A percentile compares a stretch with the other conserved stretches of the same genome.
Evolutionary conservation across 2,113 vertebrate species (phyloP).

Genomic region (Daphoenositta chrysoptera): DNA sequence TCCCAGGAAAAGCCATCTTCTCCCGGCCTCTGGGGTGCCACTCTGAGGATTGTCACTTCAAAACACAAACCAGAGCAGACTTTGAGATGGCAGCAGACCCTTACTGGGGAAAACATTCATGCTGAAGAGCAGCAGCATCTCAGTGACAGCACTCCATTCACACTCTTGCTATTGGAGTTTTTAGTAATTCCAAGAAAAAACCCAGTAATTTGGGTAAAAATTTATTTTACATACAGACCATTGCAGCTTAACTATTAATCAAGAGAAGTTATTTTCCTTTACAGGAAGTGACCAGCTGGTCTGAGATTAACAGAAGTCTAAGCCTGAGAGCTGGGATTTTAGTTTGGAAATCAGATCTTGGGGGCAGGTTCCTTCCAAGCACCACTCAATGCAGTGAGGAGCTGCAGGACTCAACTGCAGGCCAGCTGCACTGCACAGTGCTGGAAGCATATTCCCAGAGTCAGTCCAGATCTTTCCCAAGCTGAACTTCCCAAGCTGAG

Average conservation of each 20-base stretch:
- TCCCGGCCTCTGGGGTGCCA: not conserved
- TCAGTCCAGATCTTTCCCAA: not conserved
- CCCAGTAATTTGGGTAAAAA: constrained; percentile 66
- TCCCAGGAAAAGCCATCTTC: not conserved
- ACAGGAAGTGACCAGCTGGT: constrained; percentile 22
- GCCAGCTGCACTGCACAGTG: not conserved
- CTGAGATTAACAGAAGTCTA: constrained; percentile 27
- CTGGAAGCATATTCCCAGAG: not conserved
- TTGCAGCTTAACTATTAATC: constrained; percentile 64
- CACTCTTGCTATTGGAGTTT: not conserved
- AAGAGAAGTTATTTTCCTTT: constrained; percentile 31
- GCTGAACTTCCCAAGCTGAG: not conserved
- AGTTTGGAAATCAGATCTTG: not conserved
- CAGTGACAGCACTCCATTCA: not conserved
- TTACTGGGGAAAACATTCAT: not conserved
- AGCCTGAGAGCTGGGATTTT: constrained; percentile 36
- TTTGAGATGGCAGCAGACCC: not conserved
- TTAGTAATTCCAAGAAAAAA: not conserved
- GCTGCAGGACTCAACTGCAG: not conserved
- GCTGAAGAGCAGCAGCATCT: not conserved
- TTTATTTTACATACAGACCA: constrained; percentile 78
- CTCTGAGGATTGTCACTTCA: not conserved
- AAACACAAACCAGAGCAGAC: not conserved
- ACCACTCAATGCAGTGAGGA: not conserved
- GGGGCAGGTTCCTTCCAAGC: not conserved